Percentiles rank a stretch among this genome's conserved stretches.
These are phyloP conservation scores for Cassiopea xamachana DNA, from an alignment of 30 jellyfish, hydroid and myxozoan species.

Conservation along the genomic window DNA sequence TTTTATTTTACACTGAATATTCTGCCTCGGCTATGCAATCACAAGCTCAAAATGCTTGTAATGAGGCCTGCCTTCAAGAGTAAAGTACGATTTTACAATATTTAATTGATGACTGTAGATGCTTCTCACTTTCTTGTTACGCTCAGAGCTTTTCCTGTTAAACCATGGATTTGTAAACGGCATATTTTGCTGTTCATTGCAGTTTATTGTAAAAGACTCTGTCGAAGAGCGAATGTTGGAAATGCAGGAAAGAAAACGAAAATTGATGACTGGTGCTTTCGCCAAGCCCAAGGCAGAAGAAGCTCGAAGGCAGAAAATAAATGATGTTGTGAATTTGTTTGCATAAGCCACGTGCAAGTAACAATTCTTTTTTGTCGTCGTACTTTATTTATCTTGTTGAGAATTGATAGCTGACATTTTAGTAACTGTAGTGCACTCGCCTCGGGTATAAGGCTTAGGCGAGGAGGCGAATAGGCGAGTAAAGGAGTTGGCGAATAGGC, in stretches of 20 bases:
- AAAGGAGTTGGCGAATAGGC: too few species aligned
- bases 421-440: too few species aligned
- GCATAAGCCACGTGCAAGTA: not conserved
- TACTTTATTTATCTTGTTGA: not conserved
- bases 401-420: too few species aligned
- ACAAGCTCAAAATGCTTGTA: too few species aligned
- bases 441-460: too few species aligned
- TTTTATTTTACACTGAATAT: too few species aligned
- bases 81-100: too few species aligned
- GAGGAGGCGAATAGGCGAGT: too few species aligned
- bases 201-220: constrained; percentile 85
- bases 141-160: not conserved
- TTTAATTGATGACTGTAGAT: too few species aligned
- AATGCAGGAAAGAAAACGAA: constrained; percentile 76
- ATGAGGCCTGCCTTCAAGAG: too few species aligned
- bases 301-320: constrained; percentile 31
- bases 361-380: not conserved
- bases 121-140: too few species aligned
- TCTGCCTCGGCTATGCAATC: too few species aligned
- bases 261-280: constrained; percentile 77
- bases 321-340: constrained; percentile 29
- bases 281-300: constrained; percentile 53
- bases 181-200: not conserved
- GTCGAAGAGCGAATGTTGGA: constrained; percentile 93
- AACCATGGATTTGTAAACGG: not conserved